These are phyloP conservation scores for Morpho helenor DNA, from an alignment of 2,888 invertebrate species.

Conservation along the genomic window DNA sequence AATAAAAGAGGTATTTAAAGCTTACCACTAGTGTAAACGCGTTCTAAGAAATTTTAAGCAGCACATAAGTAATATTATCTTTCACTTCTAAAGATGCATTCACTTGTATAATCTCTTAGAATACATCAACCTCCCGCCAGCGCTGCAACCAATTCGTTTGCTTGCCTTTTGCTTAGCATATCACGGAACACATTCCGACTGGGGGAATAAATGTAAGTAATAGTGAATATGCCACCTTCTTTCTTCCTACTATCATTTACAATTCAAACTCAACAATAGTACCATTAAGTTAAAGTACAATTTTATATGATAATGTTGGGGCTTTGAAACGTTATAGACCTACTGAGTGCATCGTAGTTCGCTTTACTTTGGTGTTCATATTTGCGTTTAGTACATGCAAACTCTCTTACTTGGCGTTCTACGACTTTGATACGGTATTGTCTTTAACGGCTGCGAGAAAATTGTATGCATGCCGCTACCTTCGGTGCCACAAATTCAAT, in stretches of 20 bases:
- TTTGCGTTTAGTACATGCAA: constrained; percentile 70
- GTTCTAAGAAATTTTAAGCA: background rate
- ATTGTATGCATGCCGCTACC: constrained; percentile 51
- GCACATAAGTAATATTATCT: constrained; percentile 5
- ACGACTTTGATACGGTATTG: constrained; percentile 64
- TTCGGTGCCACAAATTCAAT: constrained; percentile 19
- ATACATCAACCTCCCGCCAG: constrained; percentile 26
- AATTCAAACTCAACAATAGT: constrained; percentile 7
- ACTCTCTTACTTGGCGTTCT: constrained; percentile 65
- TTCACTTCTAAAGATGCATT: constrained; percentile 22
- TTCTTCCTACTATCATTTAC: constrained; percentile 23
- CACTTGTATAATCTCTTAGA: constrained; percentile 27
- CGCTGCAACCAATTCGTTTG: constrained; percentile 60
- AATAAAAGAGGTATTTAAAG: background rate
- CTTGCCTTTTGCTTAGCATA: constrained; percentile 71
- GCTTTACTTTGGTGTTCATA: constrained; percentile 56
- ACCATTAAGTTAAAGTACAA: background rate
- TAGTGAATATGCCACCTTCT: constrained; percentile 46
- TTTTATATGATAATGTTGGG: background rate
- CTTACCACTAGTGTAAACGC: constrained; percentile 1
- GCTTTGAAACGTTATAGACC: constrained; percentile 31
- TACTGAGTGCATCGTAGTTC: constrained; percentile 37
- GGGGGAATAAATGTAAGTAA: constrained; percentile 55
- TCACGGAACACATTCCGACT: constrained; percentile 64
- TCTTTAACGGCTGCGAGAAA: constrained; percentile 60